Percentiles rank a stretch among this genome's conserved stretches.
phyloP scores from a whole-genome alignment of 1,140 invertebrate species.

The Bombus pyrosoma region DNA sequence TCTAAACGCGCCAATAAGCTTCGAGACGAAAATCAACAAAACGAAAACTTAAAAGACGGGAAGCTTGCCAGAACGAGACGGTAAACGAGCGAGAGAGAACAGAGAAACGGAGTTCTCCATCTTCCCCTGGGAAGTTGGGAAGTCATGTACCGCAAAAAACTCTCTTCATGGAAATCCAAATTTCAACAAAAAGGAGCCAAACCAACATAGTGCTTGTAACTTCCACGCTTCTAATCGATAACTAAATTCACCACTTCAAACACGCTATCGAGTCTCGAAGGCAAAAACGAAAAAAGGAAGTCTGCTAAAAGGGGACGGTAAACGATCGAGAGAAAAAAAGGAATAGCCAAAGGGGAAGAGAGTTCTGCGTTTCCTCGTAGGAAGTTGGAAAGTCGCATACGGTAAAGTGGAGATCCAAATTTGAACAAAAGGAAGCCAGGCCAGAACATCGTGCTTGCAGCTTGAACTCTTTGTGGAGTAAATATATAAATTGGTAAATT shows the following conservation, averaged over 20 bases:
- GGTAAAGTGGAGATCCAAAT: no score
- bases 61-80: no score
- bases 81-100: no score
- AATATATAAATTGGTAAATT: no score
- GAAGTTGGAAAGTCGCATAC: slow-evolving; percentile 55
- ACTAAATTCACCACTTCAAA: not conserved
- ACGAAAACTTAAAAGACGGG: no score
- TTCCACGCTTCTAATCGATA: not conserved
- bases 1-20: no score
- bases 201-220: not conserved
- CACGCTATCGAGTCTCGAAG: not conserved
- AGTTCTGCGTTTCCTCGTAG: slow-evolving; percentile 33
- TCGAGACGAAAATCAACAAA: no score
- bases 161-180: not conserved
- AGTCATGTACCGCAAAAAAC: not conserved
- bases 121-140: no score
- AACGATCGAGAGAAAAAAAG: not conserved
- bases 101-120: no score
- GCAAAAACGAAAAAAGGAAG: not conserved
- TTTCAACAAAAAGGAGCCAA: not conserved
- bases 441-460: no score
- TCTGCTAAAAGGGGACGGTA: not conserved
- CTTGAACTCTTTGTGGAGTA: no score
- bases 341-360: not conserved
- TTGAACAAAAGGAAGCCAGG: no score